Conservation (phyloP, 2,113 vertebrate species). For the Candoia aspera region DNA sequence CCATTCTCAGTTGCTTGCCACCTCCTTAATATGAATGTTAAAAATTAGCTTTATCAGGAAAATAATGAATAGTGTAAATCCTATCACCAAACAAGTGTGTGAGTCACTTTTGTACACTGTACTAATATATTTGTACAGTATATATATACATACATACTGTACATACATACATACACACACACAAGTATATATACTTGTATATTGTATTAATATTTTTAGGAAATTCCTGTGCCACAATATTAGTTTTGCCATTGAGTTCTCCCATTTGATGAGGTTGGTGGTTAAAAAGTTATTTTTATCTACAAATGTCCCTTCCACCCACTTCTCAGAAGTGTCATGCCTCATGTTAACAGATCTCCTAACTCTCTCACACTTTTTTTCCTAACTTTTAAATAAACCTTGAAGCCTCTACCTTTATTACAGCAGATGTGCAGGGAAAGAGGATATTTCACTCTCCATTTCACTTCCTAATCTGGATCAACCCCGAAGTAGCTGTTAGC, state of each 20-base stretch:
- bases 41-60: background rate
- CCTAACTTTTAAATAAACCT: background rate
- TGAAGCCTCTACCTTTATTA: background rate
- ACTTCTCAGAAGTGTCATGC: background rate
- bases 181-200: too few species aligned
- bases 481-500: background rate
- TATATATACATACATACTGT: too few species aligned
- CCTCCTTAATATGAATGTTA: background rate
- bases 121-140: too few species aligned
- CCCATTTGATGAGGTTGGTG: background rate
- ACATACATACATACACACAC: too few species aligned
- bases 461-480: background rate
- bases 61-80: background rate
- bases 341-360: background rate
- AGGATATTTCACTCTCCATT: background rate
- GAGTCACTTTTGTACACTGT: background rate
- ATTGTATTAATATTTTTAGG: too few species aligned
- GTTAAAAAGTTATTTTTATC: background rate
- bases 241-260: background rate
- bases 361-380: background rate
- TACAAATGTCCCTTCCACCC: background rate
- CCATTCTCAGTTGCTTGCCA: background rate
- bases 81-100: background rate
- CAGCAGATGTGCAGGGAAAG: background rate
- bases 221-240: background rate